Evolutionary conservation across 1,140 invertebrate genomes (phyloP).

Genomic region (Brachionus manjavacas): DNA sequence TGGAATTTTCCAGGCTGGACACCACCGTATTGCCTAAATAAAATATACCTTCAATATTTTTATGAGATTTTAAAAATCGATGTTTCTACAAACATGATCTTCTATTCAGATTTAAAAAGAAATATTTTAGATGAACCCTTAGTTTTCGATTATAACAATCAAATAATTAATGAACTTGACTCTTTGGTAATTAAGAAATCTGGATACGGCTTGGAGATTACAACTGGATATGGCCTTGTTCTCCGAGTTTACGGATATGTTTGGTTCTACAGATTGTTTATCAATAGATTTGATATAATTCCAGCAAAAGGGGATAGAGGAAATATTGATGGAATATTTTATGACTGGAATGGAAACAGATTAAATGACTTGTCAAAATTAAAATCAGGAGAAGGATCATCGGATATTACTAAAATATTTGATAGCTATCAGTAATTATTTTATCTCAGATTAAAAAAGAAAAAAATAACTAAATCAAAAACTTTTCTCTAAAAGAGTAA

Average conservation of each 20-base stretch:
- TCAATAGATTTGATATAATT: neutral
- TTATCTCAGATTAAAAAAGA: neutral
- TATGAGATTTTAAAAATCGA: constrained; percentile 12
- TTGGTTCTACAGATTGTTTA: neutral
- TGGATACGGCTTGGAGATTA: neutral
- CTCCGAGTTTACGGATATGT: neutral
- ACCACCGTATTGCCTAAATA: neutral
- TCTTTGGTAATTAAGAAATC: neutral
- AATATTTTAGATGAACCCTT: neutral
- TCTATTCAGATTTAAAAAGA: neutral
- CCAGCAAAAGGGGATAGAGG: neutral
- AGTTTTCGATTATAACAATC: neutral
- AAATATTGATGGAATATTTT: neutral
- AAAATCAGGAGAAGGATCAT: neutral
- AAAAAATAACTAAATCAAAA: neutral
- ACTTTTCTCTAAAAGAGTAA: neutral
- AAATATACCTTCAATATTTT: neutral
- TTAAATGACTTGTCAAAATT: neutral
- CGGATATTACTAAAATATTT: neutral
- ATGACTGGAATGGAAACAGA: neutral
- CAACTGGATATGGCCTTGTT: neutral
- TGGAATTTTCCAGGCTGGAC: neutral
- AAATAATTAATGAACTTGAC: neutral
- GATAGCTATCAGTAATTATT: neutral
- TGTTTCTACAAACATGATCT: neutral